Evolutionary conservation across 2,888 invertebrate genomes (phyloP), one percentile per base, ranked within the genome.

Genomic region (Calephelis perditalis): DNA sequence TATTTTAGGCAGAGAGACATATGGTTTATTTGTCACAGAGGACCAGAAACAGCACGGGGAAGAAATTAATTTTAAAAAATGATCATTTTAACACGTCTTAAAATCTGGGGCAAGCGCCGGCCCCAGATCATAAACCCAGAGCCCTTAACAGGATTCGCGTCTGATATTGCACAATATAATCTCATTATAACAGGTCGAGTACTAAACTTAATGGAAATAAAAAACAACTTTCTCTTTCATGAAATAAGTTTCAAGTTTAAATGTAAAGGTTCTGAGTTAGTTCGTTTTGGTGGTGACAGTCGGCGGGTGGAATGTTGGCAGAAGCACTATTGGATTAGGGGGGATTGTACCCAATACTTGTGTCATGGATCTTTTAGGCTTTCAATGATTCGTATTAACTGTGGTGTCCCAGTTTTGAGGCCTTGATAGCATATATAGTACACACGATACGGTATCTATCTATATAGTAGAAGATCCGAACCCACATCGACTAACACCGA

Each of bases 181-280:
- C 52, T 54, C 36, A 54, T 54, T 54, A 54, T n/a, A 11, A 5
- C 52, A 54, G 35, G 36, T 54, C 5, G 8, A 5, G 36, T 11
- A 36, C 11, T 11, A n/a, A 36, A 54, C 7, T 54, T 36, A 4
- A 54, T 11, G 4, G 5, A 49, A 52, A 52, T 36, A 36, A 54
- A 54, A 54, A 54, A 35, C 52, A 54, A 35, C 52, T 54, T 54
- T 54, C 52, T 35, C 36, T 7, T 36, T 11, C 36, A 6, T 54
- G 52, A 4, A 54, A 54, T 52, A 52, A 52, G 52, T 52, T 52
- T 52, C 52, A 10, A 49, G 61, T 7, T 63, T 62, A 65, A 56
- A 49, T 44, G 5, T 26, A 43, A 58, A 5, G 40, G 52, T 43
- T 58, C n/a, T 37, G 6, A 52, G 26, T 52, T 10, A 11, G 40